phyloP scores from a whole-genome alignment of 2,113 vertebrate species.

The human region DNA sequence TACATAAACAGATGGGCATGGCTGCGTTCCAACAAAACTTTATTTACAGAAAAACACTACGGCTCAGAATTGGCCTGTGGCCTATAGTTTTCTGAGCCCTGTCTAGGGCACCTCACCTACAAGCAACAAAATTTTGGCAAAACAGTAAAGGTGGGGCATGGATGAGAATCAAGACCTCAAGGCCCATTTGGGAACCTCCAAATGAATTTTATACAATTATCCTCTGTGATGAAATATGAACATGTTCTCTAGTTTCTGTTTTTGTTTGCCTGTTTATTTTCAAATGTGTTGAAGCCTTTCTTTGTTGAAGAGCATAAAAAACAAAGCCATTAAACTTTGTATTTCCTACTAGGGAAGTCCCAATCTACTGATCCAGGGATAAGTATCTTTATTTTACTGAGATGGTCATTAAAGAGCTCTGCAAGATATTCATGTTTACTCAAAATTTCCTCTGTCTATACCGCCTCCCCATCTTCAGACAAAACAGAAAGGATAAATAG shows the following conservation, averaged over 20 bases:
- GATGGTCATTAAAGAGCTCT: background rate
- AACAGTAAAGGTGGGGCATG: background rate
- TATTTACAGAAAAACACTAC: background rate
- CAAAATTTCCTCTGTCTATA: background rate
- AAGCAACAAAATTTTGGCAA: conserved; percentile 36
- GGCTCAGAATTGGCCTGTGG: background rate
- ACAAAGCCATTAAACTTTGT: background rate
- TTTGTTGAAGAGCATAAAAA: background rate
- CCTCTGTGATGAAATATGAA: background rate
- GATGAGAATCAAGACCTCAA: background rate
- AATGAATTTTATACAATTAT: background rate
- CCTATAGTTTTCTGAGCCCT: conserved; percentile 17
- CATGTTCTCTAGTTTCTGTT: background rate
- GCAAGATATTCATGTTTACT: background rate
- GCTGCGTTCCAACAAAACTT: background rate
- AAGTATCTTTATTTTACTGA: background rate
- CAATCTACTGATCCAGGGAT: background rate
- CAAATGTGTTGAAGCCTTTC: background rate
- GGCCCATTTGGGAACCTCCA: conserved; percentile 3
- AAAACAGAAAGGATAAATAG: background rate
- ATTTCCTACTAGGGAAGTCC: background rate
- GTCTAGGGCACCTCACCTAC: background rate
- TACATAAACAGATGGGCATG: background rate
- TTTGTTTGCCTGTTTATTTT: conserved; percentile 45
- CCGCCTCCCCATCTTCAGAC: background rate